Percentiles rank a stretch among this genome's conserved stretches.
Conservation (phyloP, 2,113 vertebrate genomes). For the Eudyptes chrysolophus region DNA sequence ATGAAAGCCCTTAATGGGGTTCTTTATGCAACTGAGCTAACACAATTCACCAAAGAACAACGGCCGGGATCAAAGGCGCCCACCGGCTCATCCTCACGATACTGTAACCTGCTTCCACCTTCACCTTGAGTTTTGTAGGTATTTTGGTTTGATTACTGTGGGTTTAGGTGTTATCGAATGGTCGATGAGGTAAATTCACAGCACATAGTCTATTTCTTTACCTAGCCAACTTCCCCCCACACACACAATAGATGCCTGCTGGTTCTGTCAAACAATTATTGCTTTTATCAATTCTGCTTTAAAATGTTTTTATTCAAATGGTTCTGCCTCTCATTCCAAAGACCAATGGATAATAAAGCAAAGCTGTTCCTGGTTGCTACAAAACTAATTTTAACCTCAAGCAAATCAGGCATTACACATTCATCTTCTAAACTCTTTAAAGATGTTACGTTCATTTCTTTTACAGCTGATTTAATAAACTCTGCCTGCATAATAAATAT, state of each 20-base stretch:
- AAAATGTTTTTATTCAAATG: conserved; percentile 58
- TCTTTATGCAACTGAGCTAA: conserved; percentile 59
- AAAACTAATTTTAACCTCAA: conserved; percentile 63
- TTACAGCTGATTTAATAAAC: conserved; percentile 71
- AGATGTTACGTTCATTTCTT: conserved; percentile 58
- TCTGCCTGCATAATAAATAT: conserved; percentile 65
- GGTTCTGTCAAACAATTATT: conserved; percentile 41
- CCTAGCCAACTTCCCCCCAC: conserved; percentile 15
- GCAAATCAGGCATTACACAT: conserved; percentile 54
- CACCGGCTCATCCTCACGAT: background rate
- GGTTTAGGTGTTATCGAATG: conserved; percentile 25
- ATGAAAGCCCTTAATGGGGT: conserved; percentile 42
- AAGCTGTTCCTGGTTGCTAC: conserved; percentile 19
- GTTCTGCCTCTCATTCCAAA: conserved; percentile 42
- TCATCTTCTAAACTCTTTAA: conserved; percentile 49
- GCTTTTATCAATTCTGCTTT: conserved; percentile 57
- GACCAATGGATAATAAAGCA: conserved; percentile 46
- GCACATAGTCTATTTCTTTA: conserved; percentile 20
- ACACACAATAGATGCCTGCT: conserved; percentile 36
- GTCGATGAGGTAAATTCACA: background rate
- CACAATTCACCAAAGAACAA: conserved; percentile 62
- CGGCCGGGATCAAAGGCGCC: conserved; percentile 27
- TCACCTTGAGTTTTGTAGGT: background rate
- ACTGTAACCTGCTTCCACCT: conserved; percentile 17
- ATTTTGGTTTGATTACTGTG: conserved; percentile 45